Evolutionary conservation across 53 echinoderm and acorn worm genomes (phyloP).

Genomic region (Actinopyga echinites): DNA sequence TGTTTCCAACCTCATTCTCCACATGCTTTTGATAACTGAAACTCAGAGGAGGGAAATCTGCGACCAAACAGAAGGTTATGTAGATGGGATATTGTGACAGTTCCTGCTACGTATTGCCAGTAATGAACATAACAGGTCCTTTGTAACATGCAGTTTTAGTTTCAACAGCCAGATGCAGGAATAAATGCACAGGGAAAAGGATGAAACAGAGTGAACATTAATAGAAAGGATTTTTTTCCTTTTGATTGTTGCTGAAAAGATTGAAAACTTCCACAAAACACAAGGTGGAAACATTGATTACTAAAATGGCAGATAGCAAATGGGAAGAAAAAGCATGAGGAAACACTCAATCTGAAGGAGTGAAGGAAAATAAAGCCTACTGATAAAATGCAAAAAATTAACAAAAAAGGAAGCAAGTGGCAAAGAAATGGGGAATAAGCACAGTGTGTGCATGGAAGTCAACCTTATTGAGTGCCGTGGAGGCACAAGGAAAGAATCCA

Average conservation of each 20-base stretch:
- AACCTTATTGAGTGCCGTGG: slow-evolving; percentile 39
- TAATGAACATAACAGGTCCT: slow-evolving; percentile 8
- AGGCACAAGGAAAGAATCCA: slow-evolving; percentile 45
- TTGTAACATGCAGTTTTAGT: slow-evolving; percentile 19
- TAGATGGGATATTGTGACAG: too few relatives aligned
- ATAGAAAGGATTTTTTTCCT: background rate
- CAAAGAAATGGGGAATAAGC: slow-evolving; percentile 24
- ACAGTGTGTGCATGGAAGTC: slow-evolving; percentile 42
- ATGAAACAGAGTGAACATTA: slow-evolving; percentile 4
- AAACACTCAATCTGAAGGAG: slow-evolving; percentile 15
- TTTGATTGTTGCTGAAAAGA: background rate
- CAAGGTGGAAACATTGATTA: slow-evolving; percentile 13
- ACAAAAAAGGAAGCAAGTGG: slow-evolving; percentile 7
- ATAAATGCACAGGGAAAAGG: slow-evolving; percentile 9
- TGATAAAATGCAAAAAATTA: slow-evolving; percentile 32
- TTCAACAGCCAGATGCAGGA: slow-evolving; percentile 12
- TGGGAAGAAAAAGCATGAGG: background rate
- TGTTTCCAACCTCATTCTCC: too few relatives aligned
- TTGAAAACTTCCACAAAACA: slow-evolving; percentile 11
- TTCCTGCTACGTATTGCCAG: background rate
- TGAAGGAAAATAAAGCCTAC: slow-evolving; percentile 17
- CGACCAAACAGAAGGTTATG: too few relatives aligned
- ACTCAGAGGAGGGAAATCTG: too few relatives aligned
- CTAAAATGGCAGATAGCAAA: slow-evolving; percentile 16
- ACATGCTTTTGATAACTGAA: too few relatives aligned